Evolutionary conservation across 2,888 invertebrate genomes (phyloP).

Genomic region (Pammene aurita): DNA sequence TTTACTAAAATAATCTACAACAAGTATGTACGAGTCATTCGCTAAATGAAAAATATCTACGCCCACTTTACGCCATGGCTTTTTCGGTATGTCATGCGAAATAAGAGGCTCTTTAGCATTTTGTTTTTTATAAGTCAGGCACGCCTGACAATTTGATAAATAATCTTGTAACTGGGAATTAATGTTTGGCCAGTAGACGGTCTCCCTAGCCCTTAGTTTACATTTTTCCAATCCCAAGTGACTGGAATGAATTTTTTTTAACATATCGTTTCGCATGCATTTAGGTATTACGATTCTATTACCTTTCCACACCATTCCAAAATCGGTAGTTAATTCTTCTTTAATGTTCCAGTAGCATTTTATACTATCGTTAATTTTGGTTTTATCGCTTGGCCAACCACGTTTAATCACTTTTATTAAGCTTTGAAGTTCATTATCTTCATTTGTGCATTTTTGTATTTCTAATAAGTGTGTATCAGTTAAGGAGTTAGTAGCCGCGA

Average conservation of each 20-base stretch:
- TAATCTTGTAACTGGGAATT: slow-evolving; percentile 8
- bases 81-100: neutral
- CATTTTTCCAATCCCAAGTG: slow-evolving; percentile 4
- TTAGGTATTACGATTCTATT: neutral
- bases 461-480: slow-evolving; percentile 11
- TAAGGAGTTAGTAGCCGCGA: slow-evolving; percentile 3
- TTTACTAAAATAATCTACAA: slow-evolving; percentile 8
- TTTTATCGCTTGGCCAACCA: neutral
- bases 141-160: slow-evolving; percentile 14
- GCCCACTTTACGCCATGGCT: slow-evolving; percentile 5
- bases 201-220: slow-evolving; percentile 6
- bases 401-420: slow-evolving; percentile 16
- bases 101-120: slow-evolving; percentile 9
- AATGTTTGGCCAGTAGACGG: slow-evolving; percentile 13
- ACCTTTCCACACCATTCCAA: slow-evolving; percentile 4
- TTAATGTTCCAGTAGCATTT: slow-evolving; percentile 13
- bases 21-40: neutral
- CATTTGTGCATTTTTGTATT: slow-evolving; percentile 11
- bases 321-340: slow-evolving; percentile 11
- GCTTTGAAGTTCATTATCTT: slow-evolving; percentile 4
- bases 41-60: slow-evolving; percentile 7
- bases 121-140: neutral
- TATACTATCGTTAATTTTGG: neutral
- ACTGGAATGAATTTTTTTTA: slow-evolving; percentile 6
- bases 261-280: slow-evolving; percentile 4